Evolutionary conservation across 1,140 invertebrate species (phyloP).

Genomic region (Anoplolepis gracilipes): DNA sequence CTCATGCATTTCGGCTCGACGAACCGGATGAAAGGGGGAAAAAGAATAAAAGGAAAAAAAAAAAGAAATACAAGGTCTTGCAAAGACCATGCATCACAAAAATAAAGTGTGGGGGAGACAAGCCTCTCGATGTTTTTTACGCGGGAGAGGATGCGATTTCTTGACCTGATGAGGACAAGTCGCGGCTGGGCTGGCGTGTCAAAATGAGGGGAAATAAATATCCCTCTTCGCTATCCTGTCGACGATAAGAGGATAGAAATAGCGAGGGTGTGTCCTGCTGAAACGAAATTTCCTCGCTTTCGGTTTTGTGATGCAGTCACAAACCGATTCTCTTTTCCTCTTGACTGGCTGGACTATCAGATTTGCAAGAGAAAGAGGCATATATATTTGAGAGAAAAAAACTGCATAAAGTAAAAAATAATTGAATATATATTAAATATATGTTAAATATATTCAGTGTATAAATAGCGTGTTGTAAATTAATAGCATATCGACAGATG

Average conservation of each 20-base stretch:
- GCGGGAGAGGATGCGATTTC: slow-evolving; percentile 27
- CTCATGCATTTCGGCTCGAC: slow-evolving; percentile 11
- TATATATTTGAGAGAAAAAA: neutral
- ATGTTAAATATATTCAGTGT: neutral
- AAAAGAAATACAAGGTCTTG: neutral
- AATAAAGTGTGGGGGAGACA: slow-evolving; percentile 3
- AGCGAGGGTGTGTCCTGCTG: neutral
- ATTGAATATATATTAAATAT: neutral
- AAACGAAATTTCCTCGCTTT: slow-evolving; percentile 16
- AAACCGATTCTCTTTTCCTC: slow-evolving; percentile 6
- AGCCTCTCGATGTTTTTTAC: slow-evolving; percentile 14
- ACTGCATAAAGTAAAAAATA: neutral
- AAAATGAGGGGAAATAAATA: slow-evolving; percentile 49
- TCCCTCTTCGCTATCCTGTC: slow-evolving; percentile 1
- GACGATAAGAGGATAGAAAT: slow-evolving; percentile 7
- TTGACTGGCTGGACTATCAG: neutral
- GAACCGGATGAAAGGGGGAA: neutral
- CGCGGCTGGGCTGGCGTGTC: neutral
- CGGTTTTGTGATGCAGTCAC: neutral
- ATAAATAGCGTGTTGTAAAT: neutral
- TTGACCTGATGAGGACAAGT: slow-evolving; percentile 10
- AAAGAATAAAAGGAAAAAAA: neutral
- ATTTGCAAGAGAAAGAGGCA: neutral
- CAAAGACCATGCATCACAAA: slow-evolving; percentile 5
- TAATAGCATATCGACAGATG: neutral